Evolutionary conservation across 2,113 vertebrate species (phyloP), one percentile per base, ranked within the genome.

Genomic region (Cephalopholis sonnerati): DNA sequence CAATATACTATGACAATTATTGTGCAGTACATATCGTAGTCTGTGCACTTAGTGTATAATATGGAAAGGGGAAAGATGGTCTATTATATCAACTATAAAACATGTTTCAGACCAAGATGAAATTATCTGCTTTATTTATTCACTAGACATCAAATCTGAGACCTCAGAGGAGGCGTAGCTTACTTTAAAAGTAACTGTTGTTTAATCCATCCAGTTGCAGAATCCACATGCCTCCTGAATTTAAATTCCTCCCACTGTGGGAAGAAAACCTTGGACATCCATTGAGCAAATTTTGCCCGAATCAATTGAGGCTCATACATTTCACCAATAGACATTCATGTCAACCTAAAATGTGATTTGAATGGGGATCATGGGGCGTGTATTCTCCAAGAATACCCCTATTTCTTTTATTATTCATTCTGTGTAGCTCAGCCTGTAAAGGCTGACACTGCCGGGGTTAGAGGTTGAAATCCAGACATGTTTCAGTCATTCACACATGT

Each of bases 381-480:
- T 9, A 24, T 41, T 20, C 17, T 57, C n/a, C 20, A 3, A 17
- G 12, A 25, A 25, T 51, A 22, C 3, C 2, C 1, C 6, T 32
- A 46, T 79, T 64, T 46, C 18, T 57, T 29, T 44, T 39, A 36
- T 74, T 48, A 72, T 69, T 74, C 24, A 66, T 62, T 44, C 15
- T 51, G 16, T 22, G 39, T n/a, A 25, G 53, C 27, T 82, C 12
- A 41, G 32, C 44, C 18, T 46, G 55, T 27, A 32, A 29, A 68
- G 25, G 0, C n/a, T 36, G 51, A 81, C 51, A 46, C 41, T 55
- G 36, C 59, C 73, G 62, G 41, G 74, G 85, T 84, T 67, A 77
- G 17, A 18, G 39, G 75, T 73, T 89, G 51, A 90, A 84, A 75
- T 76, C 86, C 36, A 25, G 4, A 9, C 68, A 75, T 15, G 32